Conservation (phyloP, 2,888 invertebrate species). For the Apamea sordens region DNA sequence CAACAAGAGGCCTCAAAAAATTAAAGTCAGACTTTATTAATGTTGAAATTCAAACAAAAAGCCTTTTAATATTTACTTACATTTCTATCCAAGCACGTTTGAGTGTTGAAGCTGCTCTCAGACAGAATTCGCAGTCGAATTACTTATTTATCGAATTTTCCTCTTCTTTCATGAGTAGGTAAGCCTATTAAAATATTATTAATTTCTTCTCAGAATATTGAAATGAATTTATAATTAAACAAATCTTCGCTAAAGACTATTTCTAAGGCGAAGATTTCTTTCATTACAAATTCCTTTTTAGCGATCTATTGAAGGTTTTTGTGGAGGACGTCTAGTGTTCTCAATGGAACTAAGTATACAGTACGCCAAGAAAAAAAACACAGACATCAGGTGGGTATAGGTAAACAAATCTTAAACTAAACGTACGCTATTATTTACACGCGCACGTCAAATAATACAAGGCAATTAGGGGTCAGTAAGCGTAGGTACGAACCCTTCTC, state of each 20-base stretch:
- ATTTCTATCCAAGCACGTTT: not conserved
- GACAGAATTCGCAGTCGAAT: constrained; percentile 8
- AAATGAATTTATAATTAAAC: not conserved
- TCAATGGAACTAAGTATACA: not conserved
- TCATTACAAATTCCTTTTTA: not conserved
- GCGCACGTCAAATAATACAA: constrained; percentile 40
- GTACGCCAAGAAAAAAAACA: not conserved
- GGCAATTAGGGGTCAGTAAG: constrained; percentile 59
- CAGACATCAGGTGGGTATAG: not conserved
- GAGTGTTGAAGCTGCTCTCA: not conserved
- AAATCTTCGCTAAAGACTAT: not conserved
- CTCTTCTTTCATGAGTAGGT: too few relatives aligned
- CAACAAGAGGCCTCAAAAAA: not conserved
- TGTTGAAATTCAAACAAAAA: not conserved
- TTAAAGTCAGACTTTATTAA: too few relatives aligned
- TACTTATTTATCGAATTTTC: constrained; percentile 4
- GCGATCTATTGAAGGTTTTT: not conserved
- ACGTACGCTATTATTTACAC: constrained; percentile 45
- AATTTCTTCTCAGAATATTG: not conserved
- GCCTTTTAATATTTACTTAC: not conserved
- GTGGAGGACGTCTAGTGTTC: too few relatives aligned
- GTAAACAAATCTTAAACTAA: constrained; percentile 41
- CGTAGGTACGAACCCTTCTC: constrained; percentile 58
- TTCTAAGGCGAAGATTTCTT: too few relatives aligned
- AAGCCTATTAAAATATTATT: not conserved